Percentiles rank a stretch among this genome's conserved stretches.
phyloP scores from a whole-genome alignment of 2,113 vertebrate species.

The Hemibagrus wyckioides region DNA sequence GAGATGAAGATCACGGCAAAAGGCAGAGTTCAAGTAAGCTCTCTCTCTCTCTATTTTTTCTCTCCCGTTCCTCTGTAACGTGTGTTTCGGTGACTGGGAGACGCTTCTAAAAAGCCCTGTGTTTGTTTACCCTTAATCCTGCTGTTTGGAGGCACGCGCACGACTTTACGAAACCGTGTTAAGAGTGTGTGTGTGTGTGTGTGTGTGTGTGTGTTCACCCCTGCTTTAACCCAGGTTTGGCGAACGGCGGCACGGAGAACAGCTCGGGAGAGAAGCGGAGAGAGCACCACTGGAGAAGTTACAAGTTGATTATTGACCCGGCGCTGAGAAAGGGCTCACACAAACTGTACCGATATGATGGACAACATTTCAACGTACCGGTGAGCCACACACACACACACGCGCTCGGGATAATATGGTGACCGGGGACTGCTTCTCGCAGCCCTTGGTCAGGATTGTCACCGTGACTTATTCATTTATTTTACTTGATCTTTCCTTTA shows the following conservation, averaged over 20 bases:
- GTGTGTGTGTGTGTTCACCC: neutral
- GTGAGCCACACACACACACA: constrained; percentile 73
- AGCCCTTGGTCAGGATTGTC: neutral
- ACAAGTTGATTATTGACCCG: constrained; percentile 99
- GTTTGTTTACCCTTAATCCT: constrained; percentile 32
- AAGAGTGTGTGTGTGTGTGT: constrained; percentile 23
- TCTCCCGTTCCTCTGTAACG: constrained; percentile 59
- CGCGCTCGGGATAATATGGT: neutral
- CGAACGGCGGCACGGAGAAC: constrained; percentile 97
- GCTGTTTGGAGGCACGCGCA: neutral
- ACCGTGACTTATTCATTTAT: neutral
- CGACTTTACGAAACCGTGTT: constrained; percentile 26
- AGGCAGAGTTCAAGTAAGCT: constrained; percentile 90
- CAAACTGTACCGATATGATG: constrained; percentile 98
- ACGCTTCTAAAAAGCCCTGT: constrained; percentile 53
- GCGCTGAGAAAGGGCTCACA: constrained; percentile 95
- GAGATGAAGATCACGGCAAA: constrained; percentile 89
- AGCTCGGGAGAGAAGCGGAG: constrained; percentile 93
- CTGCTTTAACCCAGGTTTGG: constrained; percentile 81
- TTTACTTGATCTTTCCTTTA: neutral
- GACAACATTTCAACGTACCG: constrained; percentile 90
- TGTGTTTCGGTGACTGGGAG: constrained; percentile 71
- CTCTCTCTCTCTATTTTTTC: neutral
- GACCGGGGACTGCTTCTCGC: neutral
- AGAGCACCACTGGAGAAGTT: constrained; percentile 97